Conservation (phyloP, 2,888 invertebrate species). For the Cheilosia scutellata region DNA sequence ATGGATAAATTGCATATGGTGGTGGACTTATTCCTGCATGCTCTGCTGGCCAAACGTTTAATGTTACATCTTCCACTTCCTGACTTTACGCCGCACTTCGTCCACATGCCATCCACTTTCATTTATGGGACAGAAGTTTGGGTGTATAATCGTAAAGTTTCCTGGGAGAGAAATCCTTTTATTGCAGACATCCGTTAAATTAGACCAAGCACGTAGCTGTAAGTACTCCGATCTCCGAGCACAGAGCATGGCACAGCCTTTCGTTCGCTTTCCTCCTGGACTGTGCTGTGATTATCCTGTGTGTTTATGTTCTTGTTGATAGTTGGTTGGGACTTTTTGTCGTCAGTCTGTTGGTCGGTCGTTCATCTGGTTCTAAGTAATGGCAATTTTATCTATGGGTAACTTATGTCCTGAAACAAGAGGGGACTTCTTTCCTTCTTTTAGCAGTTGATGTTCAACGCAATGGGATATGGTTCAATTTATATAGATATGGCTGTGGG, state of each 20-base stretch:
- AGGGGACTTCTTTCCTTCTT: constrained; percentile 27
- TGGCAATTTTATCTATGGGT: constrained; percentile 64
- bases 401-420: constrained; percentile 49
- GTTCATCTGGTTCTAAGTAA: constrained; percentile 57
- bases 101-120: constrained; percentile 16
- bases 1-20: constrained; percentile 63
- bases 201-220: constrained; percentile 62
- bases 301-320: constrained; percentile 70
- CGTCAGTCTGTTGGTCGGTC: constrained; percentile 61
- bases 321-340: constrained; percentile 67
- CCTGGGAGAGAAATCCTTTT: constrained; percentile 67
- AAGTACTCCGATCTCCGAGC: constrained; percentile 42
- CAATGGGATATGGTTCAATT: constrained; percentile 35
- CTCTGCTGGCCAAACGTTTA: constrained; percentile 62
- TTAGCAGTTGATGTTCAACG: background rate
- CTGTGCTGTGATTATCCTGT: constrained; percentile 63
- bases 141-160: constrained; percentile 63
- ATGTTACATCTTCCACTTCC: constrained; percentile 63
- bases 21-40: constrained; percentile 32
- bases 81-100: constrained; percentile 19
- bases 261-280: constrained; percentile 12
- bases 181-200: constrained; percentile 63
- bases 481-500: constrained; percentile 13
- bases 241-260: constrained; percentile 7
- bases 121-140: constrained; percentile 18